These are phyloP conservation scores for Alloscopus bannaensis DNA, from an alignment of 2,888 invertebrate species.

Conservation along the genomic window DNA sequence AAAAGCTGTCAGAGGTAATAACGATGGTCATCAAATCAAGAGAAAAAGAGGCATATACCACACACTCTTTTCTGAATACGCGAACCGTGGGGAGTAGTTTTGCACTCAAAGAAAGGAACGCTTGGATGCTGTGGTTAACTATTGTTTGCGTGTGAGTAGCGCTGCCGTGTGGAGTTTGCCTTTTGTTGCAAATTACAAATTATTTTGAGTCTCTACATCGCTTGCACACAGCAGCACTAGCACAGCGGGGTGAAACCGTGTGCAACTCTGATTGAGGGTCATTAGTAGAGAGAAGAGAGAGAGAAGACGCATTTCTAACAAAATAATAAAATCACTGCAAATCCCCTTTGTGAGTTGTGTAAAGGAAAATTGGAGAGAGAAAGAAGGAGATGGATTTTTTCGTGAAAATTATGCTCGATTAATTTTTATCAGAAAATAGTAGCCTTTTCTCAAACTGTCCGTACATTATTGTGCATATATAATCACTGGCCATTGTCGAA, in stretches of 20 bases:
- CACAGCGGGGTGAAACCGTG: conserved; percentile 43
- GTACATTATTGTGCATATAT: conserved; percentile 14
- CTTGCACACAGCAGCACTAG: too few species aligned
- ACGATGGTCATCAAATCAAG: conserved; percentile 48
- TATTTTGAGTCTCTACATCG: conserved; percentile 7
- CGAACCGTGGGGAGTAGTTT: too few species aligned
- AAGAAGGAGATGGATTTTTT: conserved; percentile 5
- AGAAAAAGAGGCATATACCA: conserved; percentile 28
- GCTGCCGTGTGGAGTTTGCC: conserved; percentile 3
- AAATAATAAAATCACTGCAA: neutral
- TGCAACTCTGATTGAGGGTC: conserved; percentile 26
- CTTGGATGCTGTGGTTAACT: conserved; percentile 33
- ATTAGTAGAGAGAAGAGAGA: conserved; percentile 27
- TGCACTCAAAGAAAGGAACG: too few species aligned
- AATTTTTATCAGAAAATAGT: conserved; percentile 53
- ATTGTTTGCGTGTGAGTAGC: conserved; percentile 19
- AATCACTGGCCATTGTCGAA: conserved; percentile 18
- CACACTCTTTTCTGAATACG: conserved; percentile 9
- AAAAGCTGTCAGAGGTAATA: conserved; percentile 49
- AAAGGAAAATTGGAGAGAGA: conserved; percentile 18
- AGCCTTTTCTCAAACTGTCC: conserved; percentile 28
- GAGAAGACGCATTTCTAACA: neutral
- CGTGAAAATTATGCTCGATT: conserved; percentile 48
- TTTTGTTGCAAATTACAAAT: conserved; percentile 46
- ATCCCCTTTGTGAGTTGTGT: neutral